These are phyloP conservation scores for Macrobrachium rosenbergii DNA, from an alignment of 1,140 invertebrate genomes.

Conservation along the genomic window DNA sequence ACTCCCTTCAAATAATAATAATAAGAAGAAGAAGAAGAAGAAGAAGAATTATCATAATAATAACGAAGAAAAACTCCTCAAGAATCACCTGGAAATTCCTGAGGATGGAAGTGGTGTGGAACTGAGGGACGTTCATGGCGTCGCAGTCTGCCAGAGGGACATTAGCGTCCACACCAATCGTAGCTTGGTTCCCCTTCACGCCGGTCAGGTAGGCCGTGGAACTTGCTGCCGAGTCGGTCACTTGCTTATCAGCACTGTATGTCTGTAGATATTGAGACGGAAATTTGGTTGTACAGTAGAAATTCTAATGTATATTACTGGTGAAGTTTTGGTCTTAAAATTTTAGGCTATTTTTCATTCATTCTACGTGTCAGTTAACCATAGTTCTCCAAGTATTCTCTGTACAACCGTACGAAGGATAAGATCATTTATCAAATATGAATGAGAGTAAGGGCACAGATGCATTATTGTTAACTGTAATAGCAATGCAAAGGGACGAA, in stretches of 20 bases:
- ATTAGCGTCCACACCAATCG: conserved; percentile 64
- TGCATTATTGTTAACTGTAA: too few relatives aligned
- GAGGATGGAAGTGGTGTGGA: conserved; percentile 57
- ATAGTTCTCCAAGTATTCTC: too few relatives aligned
- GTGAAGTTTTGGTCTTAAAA: not conserved
- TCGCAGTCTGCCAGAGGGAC: conserved; percentile 59
- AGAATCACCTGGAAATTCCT: conserved; percentile 59
- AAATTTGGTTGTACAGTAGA: not conserved
- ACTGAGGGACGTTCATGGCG: conserved; percentile 56
- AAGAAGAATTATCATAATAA: not conserved
- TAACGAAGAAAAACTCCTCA: not conserved
- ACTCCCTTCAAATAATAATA: too few relatives aligned
- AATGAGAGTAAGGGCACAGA: too few relatives aligned
- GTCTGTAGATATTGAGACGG: conserved; percentile 42
- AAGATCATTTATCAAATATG: too few relatives aligned
- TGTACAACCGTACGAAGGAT: too few relatives aligned
- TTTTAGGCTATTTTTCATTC: not conserved
- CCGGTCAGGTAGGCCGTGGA: conserved; percentile 66
- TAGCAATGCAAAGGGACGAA: too few relatives aligned
- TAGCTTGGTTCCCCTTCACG: conserved; percentile 64
- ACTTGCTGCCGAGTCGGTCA: conserved; percentile 66
- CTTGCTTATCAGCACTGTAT: conserved; percentile 64
- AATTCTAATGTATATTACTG: not conserved
- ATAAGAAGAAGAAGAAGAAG: too few relatives aligned
- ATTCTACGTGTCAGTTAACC: not conserved